These are phyloP conservation scores for Nomada fabriciana DNA, from an alignment of 2,888 invertebrate genomes.

Conservation along the genomic window DNA sequence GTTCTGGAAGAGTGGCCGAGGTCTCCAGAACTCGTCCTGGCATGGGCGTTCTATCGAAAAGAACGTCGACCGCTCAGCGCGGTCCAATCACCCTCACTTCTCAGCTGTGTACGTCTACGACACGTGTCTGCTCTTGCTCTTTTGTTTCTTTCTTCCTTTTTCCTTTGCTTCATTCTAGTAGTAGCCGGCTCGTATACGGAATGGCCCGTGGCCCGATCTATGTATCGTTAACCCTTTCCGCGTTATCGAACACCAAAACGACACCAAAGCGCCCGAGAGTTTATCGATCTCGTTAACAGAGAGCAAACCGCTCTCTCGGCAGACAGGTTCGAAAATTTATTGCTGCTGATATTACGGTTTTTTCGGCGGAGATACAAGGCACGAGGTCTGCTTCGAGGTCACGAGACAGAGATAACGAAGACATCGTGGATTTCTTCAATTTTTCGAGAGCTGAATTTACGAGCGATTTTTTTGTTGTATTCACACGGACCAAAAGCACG, in stretches of 20 bases:
- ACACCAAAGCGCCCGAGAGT: not conserved
- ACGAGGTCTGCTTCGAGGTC: slow-evolving; percentile 36
- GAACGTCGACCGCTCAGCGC: slow-evolving; percentile 86
- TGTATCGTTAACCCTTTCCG: not conserved
- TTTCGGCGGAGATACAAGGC: slow-evolving; percentile 36
- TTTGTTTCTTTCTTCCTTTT: not conserved
- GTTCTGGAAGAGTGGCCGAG: slow-evolving; percentile 85
- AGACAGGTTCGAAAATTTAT: slow-evolving; percentile 39
- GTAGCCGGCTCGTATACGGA: not conserved
- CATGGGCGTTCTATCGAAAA: slow-evolving; percentile 86
- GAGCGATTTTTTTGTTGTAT: not conserved
- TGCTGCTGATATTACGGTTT: slow-evolving; percentile 39
- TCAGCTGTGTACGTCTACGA: slow-evolving; percentile 87
- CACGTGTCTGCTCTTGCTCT: not conserved
- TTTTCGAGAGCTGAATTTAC: slow-evolving; percentile 12
- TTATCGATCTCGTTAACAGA: slow-evolving; percentile 33
- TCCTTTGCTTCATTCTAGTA: no score
- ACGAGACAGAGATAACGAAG: slow-evolving; percentile 28
- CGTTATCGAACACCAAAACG: slow-evolving; percentile 9
- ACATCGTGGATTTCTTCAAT: not conserved
- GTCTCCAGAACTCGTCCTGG: slow-evolving; percentile 86
- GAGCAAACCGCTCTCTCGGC: not conserved
- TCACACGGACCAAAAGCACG: not conserved
- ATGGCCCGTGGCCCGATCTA: not conserved
- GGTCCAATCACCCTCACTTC: slow-evolving; percentile 89